Evolutionary conservation across 1,140 invertebrate species (phyloP).

Genomic region (Aphis craccivora): DNA sequence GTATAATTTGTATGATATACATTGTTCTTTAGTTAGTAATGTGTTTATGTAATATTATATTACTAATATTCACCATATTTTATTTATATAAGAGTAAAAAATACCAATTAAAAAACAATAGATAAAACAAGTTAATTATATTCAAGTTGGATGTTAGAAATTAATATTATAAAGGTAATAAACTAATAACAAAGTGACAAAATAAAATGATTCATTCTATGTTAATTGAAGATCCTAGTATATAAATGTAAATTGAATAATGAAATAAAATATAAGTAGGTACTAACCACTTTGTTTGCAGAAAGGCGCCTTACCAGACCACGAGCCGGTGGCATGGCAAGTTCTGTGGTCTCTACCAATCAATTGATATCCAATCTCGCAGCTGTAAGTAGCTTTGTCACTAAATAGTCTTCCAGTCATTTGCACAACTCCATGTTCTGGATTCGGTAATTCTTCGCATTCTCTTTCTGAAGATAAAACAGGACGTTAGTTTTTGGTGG

Average conservation of each 20-base stretch:
- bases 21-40: not conserved
- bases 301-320: conserved; percentile 85
- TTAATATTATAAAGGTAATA: not conserved
- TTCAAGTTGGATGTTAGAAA: not conserved
- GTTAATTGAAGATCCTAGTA: not conserved
- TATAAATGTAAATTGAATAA: not conserved
- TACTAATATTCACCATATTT: not conserved
- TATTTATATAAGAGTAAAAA: too few relatives aligned
- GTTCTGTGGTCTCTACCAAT: conserved; percentile 84
- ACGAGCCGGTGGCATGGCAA: conserved; percentile 90
- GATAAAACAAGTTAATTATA: not conserved
- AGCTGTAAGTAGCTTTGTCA: conserved; percentile 82
- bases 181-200: not conserved
- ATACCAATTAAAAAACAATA: too few relatives aligned
- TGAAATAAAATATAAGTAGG: conserved; percentile 57
- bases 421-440: conserved; percentile 75
- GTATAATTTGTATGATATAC: not conserved
- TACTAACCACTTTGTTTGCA: conserved; percentile 87
- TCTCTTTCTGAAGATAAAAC: conserved; percentile 74
- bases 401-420: conserved; percentile 80
- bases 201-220: not conserved
- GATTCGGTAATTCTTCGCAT: conserved; percentile 78
- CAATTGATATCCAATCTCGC: conserved; percentile 84
- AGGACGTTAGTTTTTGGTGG: too few relatives aligned
- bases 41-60: not conserved